Conservation (phyloP, 1,140 invertebrate genomes). For the Tetramorium alpestre region DNA sequence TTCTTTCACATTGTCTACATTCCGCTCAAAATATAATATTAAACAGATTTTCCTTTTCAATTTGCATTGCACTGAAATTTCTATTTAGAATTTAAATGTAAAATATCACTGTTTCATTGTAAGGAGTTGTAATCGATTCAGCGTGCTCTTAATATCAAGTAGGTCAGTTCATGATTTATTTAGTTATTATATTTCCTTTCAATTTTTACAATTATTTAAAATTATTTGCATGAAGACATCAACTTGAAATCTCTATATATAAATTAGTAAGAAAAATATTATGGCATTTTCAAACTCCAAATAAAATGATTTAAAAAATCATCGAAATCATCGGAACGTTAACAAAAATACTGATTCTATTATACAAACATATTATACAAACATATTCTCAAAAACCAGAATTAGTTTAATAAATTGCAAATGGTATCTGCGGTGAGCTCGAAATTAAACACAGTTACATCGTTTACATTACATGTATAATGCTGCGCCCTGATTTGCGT, state of each 20-base stretch:
- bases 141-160: neutral
- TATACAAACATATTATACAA: neutral
- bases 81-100: neutral
- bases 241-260: constrained; percentile 4
- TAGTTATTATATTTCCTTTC: neutral
- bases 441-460: neutral
- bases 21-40: neutral
- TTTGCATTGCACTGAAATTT: neutral
- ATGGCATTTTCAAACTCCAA: neutral
- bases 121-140: neutral
- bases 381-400: neutral
- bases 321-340: neutral
- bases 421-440: neutral
- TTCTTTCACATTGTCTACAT: constrained; percentile 2
- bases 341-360: neutral
- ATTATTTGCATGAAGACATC: neutral
- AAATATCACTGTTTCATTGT: neutral
- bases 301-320: neutral
- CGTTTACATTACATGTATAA: constrained; percentile 20
- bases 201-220: neutral
- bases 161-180: neutral
- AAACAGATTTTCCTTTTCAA: neutral
- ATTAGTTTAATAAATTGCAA: constrained; percentile 10
- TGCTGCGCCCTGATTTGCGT: neutral
- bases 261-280: neutral